Conservation (phyloP, 2,888 invertebrate genomes). For the Idaea aversata region DNA sequence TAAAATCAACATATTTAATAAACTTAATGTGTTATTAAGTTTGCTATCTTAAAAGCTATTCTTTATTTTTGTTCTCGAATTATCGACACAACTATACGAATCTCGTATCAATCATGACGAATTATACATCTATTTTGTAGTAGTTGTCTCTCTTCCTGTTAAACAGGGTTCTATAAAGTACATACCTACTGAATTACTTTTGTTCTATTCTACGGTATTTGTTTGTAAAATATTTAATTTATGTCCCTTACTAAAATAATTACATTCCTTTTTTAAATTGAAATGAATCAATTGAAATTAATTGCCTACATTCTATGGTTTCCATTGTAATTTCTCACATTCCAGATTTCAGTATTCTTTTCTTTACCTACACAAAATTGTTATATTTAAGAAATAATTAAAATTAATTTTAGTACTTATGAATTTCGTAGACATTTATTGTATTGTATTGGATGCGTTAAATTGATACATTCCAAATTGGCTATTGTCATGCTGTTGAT, state of each 20-base stretch:
- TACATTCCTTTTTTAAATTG: conserved; percentile 26
- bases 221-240: not conserved
- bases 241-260: conserved; percentile 5
- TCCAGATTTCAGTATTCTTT: conserved; percentile 51
- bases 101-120: not conserved
- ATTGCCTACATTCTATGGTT: conserved; percentile 24
- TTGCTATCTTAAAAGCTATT: not conserved
- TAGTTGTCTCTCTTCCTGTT: conserved; percentile 4
- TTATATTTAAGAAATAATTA: not conserved
- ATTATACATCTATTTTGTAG: conserved; percentile 3
- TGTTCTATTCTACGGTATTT: not conserved
- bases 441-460: not conserved
- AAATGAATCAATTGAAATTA: conserved; percentile 11
- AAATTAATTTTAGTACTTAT: not conserved
- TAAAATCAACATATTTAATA: conserved; percentile 6
- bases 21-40: not conserved
- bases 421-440: not conserved
- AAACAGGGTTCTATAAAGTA: not conserved
- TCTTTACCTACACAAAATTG: conserved; percentile 17
- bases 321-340: conserved; percentile 41
- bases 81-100: not conserved
- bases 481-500: conserved; percentile 4
- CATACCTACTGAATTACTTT: not conserved
- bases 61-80: conserved; percentile 3
- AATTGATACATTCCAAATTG: conserved; percentile 13